Conservation (phyloP, 2,797 vertebrate genomes). For the Odontamblyopus rebecca region DNA sequence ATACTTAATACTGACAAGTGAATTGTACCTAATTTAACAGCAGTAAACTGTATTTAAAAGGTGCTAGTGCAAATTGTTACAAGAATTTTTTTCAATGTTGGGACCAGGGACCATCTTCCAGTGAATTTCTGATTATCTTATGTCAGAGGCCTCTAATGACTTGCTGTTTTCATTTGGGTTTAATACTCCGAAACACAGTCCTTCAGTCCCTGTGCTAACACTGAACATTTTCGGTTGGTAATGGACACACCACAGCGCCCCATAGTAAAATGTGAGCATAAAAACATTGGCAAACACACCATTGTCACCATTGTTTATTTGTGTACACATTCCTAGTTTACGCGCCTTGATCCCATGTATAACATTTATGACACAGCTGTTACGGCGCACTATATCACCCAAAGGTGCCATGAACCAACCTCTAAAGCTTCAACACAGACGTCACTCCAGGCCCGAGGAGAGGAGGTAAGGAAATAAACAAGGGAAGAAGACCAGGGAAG, state of each 20-base stretch:
- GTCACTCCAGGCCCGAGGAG: conserved; percentile 56
- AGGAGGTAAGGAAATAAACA: conserved; percentile 43
- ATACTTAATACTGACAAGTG: too few relatives aligned
- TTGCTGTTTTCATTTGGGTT: too few relatives aligned
- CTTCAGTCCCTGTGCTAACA: neutral
- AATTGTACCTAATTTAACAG: too few relatives aligned
- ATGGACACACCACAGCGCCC: neutral
- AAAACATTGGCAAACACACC: neutral
- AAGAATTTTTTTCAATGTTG: too few relatives aligned
- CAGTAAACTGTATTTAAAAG: too few relatives aligned
- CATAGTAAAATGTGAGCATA: neutral
- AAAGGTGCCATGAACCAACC: conserved; percentile 37
- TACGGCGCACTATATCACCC: conserved; percentile 25
- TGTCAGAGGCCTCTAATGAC: too few relatives aligned
- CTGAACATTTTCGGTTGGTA: neutral
- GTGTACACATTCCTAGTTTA: conserved; percentile 5
- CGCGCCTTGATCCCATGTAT: conserved; percentile 28
- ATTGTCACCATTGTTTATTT: neutral
- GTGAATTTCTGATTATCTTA: too few relatives aligned
- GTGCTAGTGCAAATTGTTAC: too few relatives aligned
- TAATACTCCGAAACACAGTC: neutral
- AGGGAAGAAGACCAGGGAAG: neutral
- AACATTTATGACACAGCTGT: conserved; percentile 48
- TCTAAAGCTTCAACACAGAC: conserved; percentile 37
- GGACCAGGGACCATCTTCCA: too few relatives aligned